Evolutionary conservation across 2,888 invertebrate species (phyloP).

Genomic region (Melieria crassipennis): DNA sequence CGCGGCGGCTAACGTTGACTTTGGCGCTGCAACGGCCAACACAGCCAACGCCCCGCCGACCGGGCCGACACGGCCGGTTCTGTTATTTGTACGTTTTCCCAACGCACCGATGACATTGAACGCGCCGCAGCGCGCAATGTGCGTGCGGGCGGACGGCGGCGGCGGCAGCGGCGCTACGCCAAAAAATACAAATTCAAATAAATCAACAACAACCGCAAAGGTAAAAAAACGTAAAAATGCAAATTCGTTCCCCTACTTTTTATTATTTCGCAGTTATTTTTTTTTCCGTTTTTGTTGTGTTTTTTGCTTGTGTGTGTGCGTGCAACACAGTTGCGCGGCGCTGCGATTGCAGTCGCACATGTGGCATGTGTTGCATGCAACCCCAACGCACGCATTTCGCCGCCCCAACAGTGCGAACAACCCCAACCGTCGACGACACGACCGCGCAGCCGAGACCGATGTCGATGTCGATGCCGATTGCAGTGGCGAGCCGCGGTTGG

Average conservation of each 20-base stretch:
- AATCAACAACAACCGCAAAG: not conserved
- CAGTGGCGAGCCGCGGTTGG: conserved; percentile 21
- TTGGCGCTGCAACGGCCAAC: conserved; percentile 21
- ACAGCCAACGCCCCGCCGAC: conserved; percentile 23
- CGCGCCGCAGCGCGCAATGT: conserved; percentile 24
- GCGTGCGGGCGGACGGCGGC: conserved; percentile 22
- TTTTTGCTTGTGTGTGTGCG: not conserved
- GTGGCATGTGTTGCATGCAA: conserved; percentile 31
- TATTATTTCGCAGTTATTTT: conserved; percentile 42
- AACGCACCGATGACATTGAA: conserved; percentile 49
- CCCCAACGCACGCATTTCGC: conserved; percentile 30
- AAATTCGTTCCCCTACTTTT: conserved; percentile 59
- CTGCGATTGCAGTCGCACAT: conserved; percentile 33
- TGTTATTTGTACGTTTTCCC: conserved; percentile 19
- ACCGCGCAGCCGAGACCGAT: conserved; percentile 32
- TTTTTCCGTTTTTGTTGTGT: conserved; percentile 37
- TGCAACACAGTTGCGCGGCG: conserved; percentile 34
- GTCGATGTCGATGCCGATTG: conserved; percentile 16
- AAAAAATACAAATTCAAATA: conserved; percentile 16
- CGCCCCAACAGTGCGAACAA: conserved; percentile 27
- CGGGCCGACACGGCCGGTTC: conserved; percentile 1
- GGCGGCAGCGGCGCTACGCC: conserved; percentile 31
- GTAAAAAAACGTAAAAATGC: conserved; percentile 43
- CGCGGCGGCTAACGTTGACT: conserved; percentile 29
- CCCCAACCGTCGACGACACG: conserved; percentile 28